Evolutionary conservation across 2,113 vertebrate species (phyloP).

Genomic region (Gorsachius goisagi): DNA sequence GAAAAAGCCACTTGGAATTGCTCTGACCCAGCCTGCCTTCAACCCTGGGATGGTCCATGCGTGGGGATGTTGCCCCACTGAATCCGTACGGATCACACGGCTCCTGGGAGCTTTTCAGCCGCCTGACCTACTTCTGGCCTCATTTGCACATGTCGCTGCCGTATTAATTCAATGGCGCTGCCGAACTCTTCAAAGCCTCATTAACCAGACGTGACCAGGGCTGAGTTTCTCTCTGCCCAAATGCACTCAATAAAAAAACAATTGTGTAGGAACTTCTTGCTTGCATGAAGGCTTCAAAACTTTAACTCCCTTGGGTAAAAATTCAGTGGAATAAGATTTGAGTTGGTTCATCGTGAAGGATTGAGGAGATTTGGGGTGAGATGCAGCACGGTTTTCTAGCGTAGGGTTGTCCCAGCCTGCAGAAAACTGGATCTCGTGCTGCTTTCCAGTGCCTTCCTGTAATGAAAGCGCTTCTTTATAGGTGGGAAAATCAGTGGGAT

Average conservation of each 20-base stretch:
- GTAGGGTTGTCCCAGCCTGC: not conserved
- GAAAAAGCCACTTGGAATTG: accelerated
- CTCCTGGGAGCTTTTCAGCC: not conserved
- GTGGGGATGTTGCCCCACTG: accelerated
- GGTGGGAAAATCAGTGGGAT: not conserved
- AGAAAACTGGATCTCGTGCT: accelerated
- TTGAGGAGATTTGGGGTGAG: not conserved
- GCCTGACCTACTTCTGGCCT: constrained; percentile 17
- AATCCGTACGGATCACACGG: accelerated
- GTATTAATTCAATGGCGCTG: not conserved
- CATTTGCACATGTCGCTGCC: not conserved
- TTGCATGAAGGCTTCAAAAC: not conserved
- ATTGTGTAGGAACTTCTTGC: not conserved
- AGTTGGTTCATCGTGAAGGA: not conserved
- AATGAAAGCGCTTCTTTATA: not conserved
- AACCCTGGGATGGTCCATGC: accelerated
- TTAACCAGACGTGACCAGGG: not conserved
- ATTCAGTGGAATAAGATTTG: not conserved
- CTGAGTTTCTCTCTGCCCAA: not conserved
- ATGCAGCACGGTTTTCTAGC: accelerated
- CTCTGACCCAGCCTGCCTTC: not conserved
- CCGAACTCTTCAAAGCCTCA: not conserved
- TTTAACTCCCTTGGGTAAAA: not conserved
- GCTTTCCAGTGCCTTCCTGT: not conserved
- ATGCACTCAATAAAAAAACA: accelerated